A percentile compares a stretch with the other conserved stretches of the same genome.
Conservation (phyloP, 2,113 vertebrate genomes). For the Colinus virginianus region DNA sequence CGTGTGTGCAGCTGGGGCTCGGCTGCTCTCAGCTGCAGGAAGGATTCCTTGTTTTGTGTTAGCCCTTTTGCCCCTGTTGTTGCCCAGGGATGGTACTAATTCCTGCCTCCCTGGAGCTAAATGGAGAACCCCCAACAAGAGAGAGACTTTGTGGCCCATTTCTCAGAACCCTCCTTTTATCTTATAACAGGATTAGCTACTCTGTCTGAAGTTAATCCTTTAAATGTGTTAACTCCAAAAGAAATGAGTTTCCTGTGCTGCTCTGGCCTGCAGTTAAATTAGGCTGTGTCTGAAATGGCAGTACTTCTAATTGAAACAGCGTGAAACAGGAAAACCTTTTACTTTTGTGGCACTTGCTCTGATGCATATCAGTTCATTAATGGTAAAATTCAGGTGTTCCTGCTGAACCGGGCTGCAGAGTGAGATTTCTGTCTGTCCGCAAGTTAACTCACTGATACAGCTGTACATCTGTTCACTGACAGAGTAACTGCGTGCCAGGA, state of each 20-base stretch:
- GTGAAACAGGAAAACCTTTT: background rate
- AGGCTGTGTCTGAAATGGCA: background rate
- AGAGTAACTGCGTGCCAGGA: constrained; percentile 77
- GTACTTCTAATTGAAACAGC: background rate
- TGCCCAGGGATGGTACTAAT: background rate
- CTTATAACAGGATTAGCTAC: constrained; percentile 45
- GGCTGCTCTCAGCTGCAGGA: background rate
- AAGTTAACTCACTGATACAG: fast-evolving
- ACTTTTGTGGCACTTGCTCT: background rate
- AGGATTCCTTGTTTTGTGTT: background rate
- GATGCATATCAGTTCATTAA: fast-evolving
- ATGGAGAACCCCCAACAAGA: background rate
- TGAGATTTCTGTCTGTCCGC: fast-evolving
- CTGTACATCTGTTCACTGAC: background rate
- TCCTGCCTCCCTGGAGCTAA: background rate
- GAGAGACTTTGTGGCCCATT: background rate
- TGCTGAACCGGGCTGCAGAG: background rate
- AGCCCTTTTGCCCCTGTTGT: background rate
- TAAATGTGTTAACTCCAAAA: constrained; percentile 44
- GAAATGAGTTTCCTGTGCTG: background rate
- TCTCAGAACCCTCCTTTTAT: background rate
- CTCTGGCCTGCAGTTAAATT: background rate
- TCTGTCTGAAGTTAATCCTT: constrained; percentile 57
- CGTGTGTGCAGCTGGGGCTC: fast-evolving
- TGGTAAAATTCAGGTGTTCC: background rate